These are phyloP conservation scores for Leiothrix lutea DNA, from an alignment of 2,113 vertebrate genomes.

Conservation along the genomic window DNA sequence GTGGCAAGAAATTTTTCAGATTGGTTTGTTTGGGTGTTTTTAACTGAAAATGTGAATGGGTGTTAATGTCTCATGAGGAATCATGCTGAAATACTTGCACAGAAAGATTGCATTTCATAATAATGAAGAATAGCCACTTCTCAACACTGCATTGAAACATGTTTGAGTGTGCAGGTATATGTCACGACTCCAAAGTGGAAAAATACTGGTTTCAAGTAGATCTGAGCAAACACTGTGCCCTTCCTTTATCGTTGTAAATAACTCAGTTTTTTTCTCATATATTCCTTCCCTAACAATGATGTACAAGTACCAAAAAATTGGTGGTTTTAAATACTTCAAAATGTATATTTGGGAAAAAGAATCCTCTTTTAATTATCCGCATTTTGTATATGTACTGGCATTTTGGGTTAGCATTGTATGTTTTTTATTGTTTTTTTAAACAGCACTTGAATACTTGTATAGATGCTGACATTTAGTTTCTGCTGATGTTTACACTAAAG, in stretches of 20 bases:
- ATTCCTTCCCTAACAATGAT: neutral
- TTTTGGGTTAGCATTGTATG: constrained; percentile 55
- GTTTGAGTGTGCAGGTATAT: neutral
- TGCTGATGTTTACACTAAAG: constrained; percentile 63
- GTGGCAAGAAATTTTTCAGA: constrained; percentile 3
- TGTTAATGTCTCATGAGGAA: neutral
- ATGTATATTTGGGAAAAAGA: constrained; percentile 26
- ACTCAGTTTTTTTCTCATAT: neutral
- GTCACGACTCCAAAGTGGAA: neutral
- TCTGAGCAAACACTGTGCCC: constrained; percentile 45
- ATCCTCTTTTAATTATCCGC: constrained; percentile 34
- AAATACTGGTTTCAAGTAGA: neutral
- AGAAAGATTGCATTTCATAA: neutral
- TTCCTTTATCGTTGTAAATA: constrained; percentile 4
- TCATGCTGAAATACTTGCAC: neutral
- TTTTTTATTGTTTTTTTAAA: constrained; percentile 51
- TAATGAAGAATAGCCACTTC: neutral
- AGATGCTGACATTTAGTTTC: constrained; percentile 46
- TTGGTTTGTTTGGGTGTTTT: neutral
- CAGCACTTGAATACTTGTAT: constrained; percentile 70
- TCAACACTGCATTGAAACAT: neutral
- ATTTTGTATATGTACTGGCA: constrained; percentile 35
- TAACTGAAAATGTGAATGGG: neutral
- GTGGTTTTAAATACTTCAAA: constrained; percentile 33
- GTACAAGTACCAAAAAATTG: neutral